A percentile compares a stretch with the other conserved stretches of the same genome.
phyloP scores from a whole-genome alignment of 2,797 vertebrate genomes.

The Peromyscus aztecus region DNA sequence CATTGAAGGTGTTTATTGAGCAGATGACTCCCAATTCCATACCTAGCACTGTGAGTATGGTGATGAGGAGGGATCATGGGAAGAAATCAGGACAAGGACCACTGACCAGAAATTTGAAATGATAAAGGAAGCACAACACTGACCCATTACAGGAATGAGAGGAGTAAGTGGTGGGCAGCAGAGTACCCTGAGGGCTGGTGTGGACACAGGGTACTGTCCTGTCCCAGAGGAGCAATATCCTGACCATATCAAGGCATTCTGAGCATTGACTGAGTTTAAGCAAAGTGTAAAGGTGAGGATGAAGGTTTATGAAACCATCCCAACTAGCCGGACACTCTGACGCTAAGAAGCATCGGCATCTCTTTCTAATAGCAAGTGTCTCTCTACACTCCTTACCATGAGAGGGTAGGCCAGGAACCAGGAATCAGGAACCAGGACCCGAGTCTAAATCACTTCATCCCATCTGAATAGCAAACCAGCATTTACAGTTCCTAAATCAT shows the following conservation, averaged over 20 bases:
- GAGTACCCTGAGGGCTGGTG: background rate
- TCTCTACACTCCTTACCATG: background rate
- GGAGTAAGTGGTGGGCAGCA: background rate
- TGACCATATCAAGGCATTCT: background rate
- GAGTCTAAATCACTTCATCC: background rate
- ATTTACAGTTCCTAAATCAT: background rate
- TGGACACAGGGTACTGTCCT: accelerated
- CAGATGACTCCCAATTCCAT: background rate
- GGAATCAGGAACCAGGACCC: background rate
- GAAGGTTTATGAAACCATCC: background rate
- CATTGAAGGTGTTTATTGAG: background rate
- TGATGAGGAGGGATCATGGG: background rate
- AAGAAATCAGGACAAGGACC: background rate
- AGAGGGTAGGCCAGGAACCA: background rate
- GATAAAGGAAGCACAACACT: background rate
- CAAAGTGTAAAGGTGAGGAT: background rate
- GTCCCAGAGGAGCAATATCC: background rate
- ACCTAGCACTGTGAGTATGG: background rate
- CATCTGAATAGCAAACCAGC: background rate
- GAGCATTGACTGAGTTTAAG: background rate
- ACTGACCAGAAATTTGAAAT: background rate
- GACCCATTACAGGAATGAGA: background rate
- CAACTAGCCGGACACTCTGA: background rate
- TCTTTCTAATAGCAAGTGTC: background rate
- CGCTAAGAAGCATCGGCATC: background rate